Conservation (phyloP, 2,797 vertebrate species). For the Clarias platycephalus region DNA sequence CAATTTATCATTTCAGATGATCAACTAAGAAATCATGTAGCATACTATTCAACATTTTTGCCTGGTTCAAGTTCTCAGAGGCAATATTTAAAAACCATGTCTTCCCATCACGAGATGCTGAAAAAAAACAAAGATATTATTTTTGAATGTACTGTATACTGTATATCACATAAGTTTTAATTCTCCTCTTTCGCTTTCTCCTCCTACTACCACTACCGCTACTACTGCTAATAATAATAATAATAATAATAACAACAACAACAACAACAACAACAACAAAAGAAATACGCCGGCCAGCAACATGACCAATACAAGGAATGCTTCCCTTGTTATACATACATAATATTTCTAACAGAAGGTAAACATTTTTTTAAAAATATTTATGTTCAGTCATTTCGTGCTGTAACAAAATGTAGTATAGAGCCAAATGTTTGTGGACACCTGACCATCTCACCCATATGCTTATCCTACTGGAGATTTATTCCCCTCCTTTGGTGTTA, state of each 20-base stretch:
- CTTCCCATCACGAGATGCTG: neutral
- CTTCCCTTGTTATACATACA: neutral
- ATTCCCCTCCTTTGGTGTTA: neutral
- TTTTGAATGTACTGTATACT: too few species aligned
- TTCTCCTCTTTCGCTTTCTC: too few species aligned
- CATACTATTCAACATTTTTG: neutral
- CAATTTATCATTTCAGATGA: neutral
- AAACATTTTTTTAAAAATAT: neutral
- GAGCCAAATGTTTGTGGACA: neutral
- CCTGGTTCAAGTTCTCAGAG: neutral
- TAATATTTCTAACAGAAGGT: neutral
- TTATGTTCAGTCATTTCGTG: neutral
- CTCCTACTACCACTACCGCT: too few species aligned
- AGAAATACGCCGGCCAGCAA: neutral
- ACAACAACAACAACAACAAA: too few species aligned
- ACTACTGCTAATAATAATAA: too few species aligned
- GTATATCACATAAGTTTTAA: too few species aligned
- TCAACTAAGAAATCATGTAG: constrained; percentile 19
- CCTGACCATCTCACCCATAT: neutral
- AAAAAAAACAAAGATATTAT: constrained; percentile 14
- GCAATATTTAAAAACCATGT: neutral
- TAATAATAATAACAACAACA: too few species aligned
- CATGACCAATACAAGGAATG: neutral
- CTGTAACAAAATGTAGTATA: neutral
- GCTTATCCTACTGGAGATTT: neutral